Percentiles rank a stretch among this genome's conserved stretches.
phyloP scores from a whole-genome alignment of 2,797 vertebrate species.

The Capromys pilorides region DNA sequence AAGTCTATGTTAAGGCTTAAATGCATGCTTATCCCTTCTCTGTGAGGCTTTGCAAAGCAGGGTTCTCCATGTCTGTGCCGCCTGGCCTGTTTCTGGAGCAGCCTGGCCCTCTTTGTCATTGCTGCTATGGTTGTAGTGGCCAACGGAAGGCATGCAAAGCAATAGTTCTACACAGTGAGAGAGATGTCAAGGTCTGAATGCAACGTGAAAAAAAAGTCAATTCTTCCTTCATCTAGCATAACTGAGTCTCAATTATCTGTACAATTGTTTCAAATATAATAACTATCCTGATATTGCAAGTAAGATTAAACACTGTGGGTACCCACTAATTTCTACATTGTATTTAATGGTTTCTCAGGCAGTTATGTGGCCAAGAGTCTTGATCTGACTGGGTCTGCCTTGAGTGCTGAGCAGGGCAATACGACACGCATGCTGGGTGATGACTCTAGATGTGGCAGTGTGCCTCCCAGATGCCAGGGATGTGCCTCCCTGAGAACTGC shows the following conservation, averaged over 20 bases:
- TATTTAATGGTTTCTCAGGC: not conserved
- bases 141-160: not conserved
- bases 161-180: not conserved
- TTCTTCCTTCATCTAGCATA: not conserved
- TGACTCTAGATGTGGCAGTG: not conserved
- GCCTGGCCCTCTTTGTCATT: not conserved
- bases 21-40: not conserved
- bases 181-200: not conserved
- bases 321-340: not conserved
- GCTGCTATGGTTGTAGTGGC: not conserved
- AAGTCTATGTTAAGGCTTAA: not conserved
- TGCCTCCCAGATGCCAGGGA: not conserved
- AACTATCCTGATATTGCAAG: not conserved
- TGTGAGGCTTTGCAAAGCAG: not conserved
- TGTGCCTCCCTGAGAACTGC: not conserved
- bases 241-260: not conserved
- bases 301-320: not conserved
- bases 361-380: not conserved
- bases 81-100: not conserved
- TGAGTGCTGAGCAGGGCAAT: not conserved
- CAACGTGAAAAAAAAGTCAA: not conserved
- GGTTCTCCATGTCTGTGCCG: not conserved
- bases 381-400: not conserved
- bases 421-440: accelerated
- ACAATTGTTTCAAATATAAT: slow-evolving; percentile 3